Percentiles rank a stretch among this genome's conserved stretches.
phyloP scores from a whole-genome alignment of 2,797 vertebrate species.

The Enoplosus armatus region DNA sequence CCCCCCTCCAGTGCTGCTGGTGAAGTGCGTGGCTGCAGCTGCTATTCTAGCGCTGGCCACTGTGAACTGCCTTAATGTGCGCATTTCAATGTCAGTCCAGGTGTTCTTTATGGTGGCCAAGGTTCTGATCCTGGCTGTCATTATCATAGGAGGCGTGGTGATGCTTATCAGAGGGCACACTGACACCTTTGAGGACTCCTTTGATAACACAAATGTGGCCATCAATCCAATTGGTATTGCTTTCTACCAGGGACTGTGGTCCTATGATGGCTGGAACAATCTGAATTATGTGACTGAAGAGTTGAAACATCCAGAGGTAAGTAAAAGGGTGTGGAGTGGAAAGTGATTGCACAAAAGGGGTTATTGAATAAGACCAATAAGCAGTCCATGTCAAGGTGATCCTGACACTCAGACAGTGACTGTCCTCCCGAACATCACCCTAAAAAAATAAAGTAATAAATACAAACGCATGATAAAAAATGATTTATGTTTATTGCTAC shows the following conservation, averaged over 20 bases:
- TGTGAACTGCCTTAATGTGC: conserved; percentile 89
- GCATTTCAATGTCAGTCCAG: conserved; percentile 84
- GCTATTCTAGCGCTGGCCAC: conserved; percentile 84
- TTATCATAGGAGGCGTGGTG: conserved; percentile 85
- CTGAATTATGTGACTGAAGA: conserved; percentile 91
- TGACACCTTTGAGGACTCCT: conserved; percentile 84
- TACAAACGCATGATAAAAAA: background rate
- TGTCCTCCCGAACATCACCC: background rate
- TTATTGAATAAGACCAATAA: background rate
- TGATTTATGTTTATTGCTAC: background rate
- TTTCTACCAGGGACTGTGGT: conserved; percentile 94
- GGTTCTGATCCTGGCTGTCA: conserved; percentile 84
- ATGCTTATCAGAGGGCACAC: conserved; percentile 83
- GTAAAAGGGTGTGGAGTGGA: background rate
- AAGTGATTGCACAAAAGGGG: background rate
- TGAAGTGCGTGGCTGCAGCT: conserved; percentile 84
- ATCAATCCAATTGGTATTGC: conserved; percentile 86
- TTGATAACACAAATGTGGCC: conserved; percentile 84
- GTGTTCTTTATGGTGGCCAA: conserved; percentile 88
- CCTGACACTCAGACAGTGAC: no score
- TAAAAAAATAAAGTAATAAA: background rate
- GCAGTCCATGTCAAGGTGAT: background rate
- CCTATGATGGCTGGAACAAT: conserved; percentile 93
- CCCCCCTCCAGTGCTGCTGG: conserved; percentile 74
- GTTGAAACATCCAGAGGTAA: conserved; percentile 89